Base-by-base conservation (phyloP, 2,888 invertebrate genomes). In the Metallyticus violacea region DNA sequence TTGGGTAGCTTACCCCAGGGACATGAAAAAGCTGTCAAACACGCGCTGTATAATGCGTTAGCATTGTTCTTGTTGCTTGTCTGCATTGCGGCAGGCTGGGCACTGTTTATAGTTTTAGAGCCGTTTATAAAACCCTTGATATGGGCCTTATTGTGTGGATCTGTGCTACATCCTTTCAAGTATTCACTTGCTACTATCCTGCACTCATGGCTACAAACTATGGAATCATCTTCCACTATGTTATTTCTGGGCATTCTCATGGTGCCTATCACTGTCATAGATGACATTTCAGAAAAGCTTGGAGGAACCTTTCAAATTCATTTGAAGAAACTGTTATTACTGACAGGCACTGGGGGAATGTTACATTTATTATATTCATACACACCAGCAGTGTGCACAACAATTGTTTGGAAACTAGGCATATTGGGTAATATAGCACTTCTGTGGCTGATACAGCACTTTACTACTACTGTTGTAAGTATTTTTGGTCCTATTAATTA, bases 71-170 rank as follows among this genome's bases (percentile, higher is more conserved):
- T 97, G 89, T 92, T 97, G 88, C 92, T 94, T 79, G 91, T 96
- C 84, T 94, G 95, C 89, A 94, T 94, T 90, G 94, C 94, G 77
- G 96, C 96, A 25, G 93, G 95, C 79, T 96, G 95, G 91, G 96
- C 97, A 1, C 93, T 98, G 7, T 98, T 97, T 91, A 94, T 97
- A 88, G 96, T 97, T 89, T 92, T 99, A 40, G 96, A 97, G 90
- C 98, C 98, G 0, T 99, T 99, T 92, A 95, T 99, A 76, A 96
- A 97, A 89, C 99, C 99, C 0, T 92, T 99, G 85, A 94, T 99
- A 89, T 99, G 99, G 99, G 99, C 99, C 0, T 93, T 98, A 86
- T 93, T 99, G 62, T 97, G 98, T 90, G 99, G 99, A n/a, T 98
- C 99, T 0, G 96, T 99, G 77, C 93, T 99, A n/a, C 98, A 98